Conservation (phyloP, 23 tunicate species). For the Halocynthia roretzi region DNA sequence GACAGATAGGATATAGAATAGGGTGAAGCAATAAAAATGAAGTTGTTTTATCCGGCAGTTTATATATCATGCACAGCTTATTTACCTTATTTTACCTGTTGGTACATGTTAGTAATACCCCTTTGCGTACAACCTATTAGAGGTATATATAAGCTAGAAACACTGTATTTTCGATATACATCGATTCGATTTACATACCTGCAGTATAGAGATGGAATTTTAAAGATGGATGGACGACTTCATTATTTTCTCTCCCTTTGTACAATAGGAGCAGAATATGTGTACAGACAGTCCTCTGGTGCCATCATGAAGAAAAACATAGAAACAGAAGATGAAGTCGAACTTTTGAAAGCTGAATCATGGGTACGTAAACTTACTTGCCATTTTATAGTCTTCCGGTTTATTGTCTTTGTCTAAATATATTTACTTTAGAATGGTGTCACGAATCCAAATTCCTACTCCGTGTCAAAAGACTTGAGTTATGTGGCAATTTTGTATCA, state of each 20-base stretch:
- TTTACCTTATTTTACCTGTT: no score
- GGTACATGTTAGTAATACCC: no score
- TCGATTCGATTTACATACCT: no score
- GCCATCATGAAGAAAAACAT: constrained; percentile 21
- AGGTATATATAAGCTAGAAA: no score
- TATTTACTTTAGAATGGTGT: constrained; percentile 16
- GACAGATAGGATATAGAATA: no score
- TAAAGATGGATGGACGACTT: not conserved
- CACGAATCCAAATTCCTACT: constrained; percentile 27
- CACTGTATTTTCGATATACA: not conserved
- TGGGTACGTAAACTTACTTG: constrained; percentile 1
- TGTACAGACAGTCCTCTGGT: not conserved
- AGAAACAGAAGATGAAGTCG: constrained; percentile 8
- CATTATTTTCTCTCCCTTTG: not conserved
- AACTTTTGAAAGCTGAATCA: not conserved
- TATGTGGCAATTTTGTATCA: constrained; percentile 39
- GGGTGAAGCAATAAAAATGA: no score
- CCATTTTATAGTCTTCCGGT: not conserved
- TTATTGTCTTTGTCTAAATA: not conserved
- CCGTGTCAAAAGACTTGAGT: constrained; percentile 31
- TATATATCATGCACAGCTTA: no score
- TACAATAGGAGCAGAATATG: constrained; percentile 13
- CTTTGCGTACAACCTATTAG: no score
- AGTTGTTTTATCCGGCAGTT: no score
- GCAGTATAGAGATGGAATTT: no score